Evolutionary conservation across 2,888 invertebrate genomes (phyloP), one percentile per base, ranked within the genome.

Genomic region (Caenorhabditis japonica): DNA sequence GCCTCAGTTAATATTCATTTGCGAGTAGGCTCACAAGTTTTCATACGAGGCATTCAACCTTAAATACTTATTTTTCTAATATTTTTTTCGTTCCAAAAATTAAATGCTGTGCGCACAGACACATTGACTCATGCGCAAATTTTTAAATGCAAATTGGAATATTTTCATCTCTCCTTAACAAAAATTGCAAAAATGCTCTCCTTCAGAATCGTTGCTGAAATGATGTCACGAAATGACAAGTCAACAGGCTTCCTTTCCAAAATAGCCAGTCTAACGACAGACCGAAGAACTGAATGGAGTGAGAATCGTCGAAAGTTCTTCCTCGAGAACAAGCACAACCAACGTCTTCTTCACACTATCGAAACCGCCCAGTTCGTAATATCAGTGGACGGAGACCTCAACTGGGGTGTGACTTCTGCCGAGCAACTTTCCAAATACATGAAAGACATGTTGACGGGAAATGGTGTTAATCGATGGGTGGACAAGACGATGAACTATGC

Each of bases 401-500:
- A 75, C 17, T 83, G 78, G 62, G 81, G 71, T 33, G 55, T 81
- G 75, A 68, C 80, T 21, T 58, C 79, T 8, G 75, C 83, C 3
- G 80, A 79, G 25, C 36, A 60, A 3, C 51, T 83, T 12, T 79
- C 81, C 19, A 52, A 62, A 15, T 85, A 77, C 62, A 60, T 84
- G 77, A 64, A 66, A 12, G 70, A 66, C 13, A 83, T 82, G 82
- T 39, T 85, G 23, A 79, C 82, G 0, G 85, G 85, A 21, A 60
- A 80, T 36, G 84, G 84, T 44, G 44, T 55, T 1, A 82, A 85
- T 56, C 75, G 85, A 33, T 85, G 85, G 85, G 78, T 71, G 13
- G 85, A 85, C 74, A 85, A 85, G 70, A 77, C 82, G 12, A 69
- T 85, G 47, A 85, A 85, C 71, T 84, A 83, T 58, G 72, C 75